phyloP scores from a whole-genome alignment of 2,888 invertebrate species.

The Mellilla xanthometata region DNA sequence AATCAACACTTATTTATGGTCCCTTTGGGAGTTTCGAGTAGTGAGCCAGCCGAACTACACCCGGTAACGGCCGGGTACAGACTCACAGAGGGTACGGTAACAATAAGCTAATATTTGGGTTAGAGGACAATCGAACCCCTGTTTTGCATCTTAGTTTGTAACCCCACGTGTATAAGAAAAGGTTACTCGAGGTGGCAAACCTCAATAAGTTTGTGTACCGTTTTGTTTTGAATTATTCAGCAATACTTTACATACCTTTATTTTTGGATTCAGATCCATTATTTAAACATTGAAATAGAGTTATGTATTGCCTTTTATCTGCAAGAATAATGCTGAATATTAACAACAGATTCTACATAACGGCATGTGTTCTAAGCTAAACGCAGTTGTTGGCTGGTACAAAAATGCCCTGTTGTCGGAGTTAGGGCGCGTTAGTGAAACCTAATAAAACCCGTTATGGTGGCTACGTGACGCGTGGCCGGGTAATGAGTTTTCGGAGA shows the following conservation, averaged over 20 bases:
- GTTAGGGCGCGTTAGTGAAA: conserved; percentile 65
- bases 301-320: no score
- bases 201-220: conserved; percentile 13
- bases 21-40: conserved; percentile 37
- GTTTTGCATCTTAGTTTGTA: conserved; percentile 37
- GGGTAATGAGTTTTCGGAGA: conserved; percentile 78
- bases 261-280: background rate
- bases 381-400: conserved; percentile 36
- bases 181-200: conserved; percentile 18
- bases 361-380: conserved; percentile 14
- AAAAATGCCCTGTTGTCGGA: conserved; percentile 48
- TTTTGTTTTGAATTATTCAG: background rate
- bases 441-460: conserved; percentile 78
- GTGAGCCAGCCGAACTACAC: conserved; percentile 25
- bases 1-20: conserved; percentile 41
- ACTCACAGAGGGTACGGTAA: conserved; percentile 42
- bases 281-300: no score
- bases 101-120: conserved; percentile 56
- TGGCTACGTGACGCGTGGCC: conserved; percentile 75
- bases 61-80: conserved; percentile 39
- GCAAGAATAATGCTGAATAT: no score
- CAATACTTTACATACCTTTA: no score
- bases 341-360: background rate
- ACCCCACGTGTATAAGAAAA: conserved; percentile 26
- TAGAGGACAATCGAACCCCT: conserved; percentile 44